These are phyloP conservation scores for Trichonephila inaurata DNA, from an alignment of 1,140 invertebrate species.

Conservation along the genomic window DNA sequence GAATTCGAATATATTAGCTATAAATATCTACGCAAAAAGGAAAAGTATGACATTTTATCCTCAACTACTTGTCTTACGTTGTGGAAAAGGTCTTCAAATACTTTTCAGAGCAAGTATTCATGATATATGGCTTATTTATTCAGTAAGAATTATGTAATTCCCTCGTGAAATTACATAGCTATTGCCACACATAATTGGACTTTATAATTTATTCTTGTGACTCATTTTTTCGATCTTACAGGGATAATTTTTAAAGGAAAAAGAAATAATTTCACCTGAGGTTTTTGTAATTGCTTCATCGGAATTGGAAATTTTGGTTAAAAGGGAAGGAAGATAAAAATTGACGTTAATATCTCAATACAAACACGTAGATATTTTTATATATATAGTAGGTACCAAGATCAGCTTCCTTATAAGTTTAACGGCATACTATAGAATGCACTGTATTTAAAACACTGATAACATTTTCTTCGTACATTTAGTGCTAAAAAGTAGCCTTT, in stretches of 20 bases:
- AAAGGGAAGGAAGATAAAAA: background rate
- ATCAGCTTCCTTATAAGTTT: too few species aligned
- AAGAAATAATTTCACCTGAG: background rate
- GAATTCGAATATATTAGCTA: background rate
- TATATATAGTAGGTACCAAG: background rate
- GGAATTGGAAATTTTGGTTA: background rate
- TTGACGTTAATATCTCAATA: constrained; percentile 3
- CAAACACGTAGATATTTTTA: background rate
- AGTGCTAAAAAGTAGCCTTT: background rate
- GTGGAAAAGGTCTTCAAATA: background rate
- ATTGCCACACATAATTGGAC: background rate
- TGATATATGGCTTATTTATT: background rate
- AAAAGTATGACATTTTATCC: background rate
- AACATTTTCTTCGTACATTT: too few species aligned
- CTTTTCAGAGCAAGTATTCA: background rate
- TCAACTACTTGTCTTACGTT: background rate
- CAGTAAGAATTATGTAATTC: background rate
- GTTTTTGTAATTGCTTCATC: background rate
- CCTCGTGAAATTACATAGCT: background rate
- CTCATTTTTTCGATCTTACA: background rate
- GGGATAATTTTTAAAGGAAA: background rate
- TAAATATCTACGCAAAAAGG: background rate
- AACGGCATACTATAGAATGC: too few species aligned
- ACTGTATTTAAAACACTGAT: too few species aligned
- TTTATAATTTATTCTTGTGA: background rate